A percentile compares a stretch with the other conserved stretches of the same genome.
phyloP scores from a whole-genome alignment of 2,797 vertebrate species.

The Caiman crocodilus region DNA sequence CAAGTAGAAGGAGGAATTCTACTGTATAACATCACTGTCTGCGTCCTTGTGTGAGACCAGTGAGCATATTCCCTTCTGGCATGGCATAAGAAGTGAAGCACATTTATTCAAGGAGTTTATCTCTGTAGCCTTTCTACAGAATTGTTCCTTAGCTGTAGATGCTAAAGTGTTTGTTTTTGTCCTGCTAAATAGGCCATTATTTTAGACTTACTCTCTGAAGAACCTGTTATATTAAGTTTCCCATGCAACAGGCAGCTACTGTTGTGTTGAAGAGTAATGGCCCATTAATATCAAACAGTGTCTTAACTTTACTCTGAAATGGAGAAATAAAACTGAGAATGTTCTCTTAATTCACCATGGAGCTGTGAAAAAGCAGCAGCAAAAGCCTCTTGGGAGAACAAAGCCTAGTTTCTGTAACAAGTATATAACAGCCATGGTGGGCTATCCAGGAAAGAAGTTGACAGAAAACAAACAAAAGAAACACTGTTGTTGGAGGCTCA shows the following conservation, averaged over 20 bases:
- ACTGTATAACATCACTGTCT: background rate
- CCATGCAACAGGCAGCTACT: background rate
- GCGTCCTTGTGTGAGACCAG: background rate
- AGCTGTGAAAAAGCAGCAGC: conserved; percentile 22
- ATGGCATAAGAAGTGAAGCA: background rate
- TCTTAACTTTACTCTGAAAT: conserved; percentile 42
- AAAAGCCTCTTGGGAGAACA: conserved; percentile 17
- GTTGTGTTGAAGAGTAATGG: background rate
- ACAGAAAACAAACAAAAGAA: background rate
- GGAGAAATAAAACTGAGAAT: background rate
- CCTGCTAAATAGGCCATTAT: background rate
- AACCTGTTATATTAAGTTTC: background rate
- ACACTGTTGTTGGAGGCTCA: background rate
- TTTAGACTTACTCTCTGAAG: background rate
- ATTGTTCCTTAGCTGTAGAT: background rate
- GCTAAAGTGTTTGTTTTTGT: background rate
- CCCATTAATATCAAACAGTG: background rate
- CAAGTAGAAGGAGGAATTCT: background rate
- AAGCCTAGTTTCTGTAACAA: background rate
- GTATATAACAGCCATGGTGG: background rate
- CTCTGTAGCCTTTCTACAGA: background rate
- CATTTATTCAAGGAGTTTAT: background rate
- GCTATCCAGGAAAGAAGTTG: background rate
- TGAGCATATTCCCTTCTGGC: background rate
- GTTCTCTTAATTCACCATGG: conserved; percentile 1